phyloP scores from a whole-genome alignment of 2,113 vertebrate species.

The Prionailurus viverrinus region DNA sequence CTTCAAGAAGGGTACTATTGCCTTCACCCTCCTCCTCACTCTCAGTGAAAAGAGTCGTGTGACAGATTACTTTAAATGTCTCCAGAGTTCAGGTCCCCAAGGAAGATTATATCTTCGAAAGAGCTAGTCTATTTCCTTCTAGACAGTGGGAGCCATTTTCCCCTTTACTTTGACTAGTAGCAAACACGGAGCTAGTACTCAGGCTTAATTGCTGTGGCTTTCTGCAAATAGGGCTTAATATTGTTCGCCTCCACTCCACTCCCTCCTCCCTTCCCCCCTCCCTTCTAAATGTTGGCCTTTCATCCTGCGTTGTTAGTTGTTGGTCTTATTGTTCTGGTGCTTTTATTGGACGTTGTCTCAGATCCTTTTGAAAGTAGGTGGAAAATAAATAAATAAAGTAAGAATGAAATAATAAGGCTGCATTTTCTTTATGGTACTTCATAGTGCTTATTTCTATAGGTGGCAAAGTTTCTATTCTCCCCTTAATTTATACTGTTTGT shows the following conservation, averaged over 20 bases:
- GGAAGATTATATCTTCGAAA: constrained; percentile 16
- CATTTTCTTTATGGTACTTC: constrained; percentile 21
- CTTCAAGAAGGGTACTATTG: background rate
- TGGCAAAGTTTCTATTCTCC: background rate
- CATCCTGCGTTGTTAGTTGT: background rate
- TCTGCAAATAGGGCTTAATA: background rate
- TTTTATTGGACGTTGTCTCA: background rate
- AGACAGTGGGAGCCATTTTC: background rate
- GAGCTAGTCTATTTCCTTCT: background rate
- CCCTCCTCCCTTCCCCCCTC: background rate
- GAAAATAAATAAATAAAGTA: constrained; percentile 48
- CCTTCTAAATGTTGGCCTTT: background rate
- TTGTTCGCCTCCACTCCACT: background rate
- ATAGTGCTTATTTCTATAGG: constrained; percentile 7
- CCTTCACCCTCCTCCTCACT: constrained; percentile 24
- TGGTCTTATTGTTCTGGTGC: background rate
- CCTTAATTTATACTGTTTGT: background rate
- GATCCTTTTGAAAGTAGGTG: background rate
- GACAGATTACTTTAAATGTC: background rate
- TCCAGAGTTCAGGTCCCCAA: constrained; percentile 22
- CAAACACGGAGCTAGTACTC: background rate
- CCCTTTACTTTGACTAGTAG: background rate
- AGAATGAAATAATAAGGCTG: background rate
- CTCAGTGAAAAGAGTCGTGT: background rate
- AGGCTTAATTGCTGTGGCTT: background rate